phyloP scores from a whole-genome alignment of 2,888 invertebrate species.

The Pseudococcus jackbeardsleyi region DNA sequence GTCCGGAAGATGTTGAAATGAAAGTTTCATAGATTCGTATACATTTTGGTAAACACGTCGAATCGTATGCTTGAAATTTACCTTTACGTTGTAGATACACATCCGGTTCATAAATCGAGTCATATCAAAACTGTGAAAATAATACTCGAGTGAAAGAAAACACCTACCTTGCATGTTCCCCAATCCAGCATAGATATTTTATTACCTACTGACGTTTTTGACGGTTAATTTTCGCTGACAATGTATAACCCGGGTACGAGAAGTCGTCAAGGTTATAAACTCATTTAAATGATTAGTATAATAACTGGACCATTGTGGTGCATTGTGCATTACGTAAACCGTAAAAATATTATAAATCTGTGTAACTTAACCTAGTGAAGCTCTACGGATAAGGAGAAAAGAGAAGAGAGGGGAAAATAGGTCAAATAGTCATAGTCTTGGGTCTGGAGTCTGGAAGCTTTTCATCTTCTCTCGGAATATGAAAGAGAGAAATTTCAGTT shows the following conservation, averaged over 20 bases:
- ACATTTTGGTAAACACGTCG: background rate
- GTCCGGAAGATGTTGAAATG: background rate
- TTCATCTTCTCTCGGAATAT: background rate
- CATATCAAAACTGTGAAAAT: background rate
- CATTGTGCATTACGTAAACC: conserved; percentile 29
- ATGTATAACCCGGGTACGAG: background rate
- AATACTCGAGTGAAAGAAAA: background rate
- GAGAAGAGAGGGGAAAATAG: background rate
- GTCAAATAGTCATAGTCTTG: too few relatives aligned
- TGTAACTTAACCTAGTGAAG: background rate
- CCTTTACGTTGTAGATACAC: background rate
- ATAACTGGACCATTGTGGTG: conserved; percentile 1
- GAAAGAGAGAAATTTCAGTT: background rate
- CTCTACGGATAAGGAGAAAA: background rate
- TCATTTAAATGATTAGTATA: background rate
- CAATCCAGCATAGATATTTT: background rate
- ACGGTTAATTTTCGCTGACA: background rate
- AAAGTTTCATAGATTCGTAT: background rate
- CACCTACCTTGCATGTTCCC: background rate
- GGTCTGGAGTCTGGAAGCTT: too few relatives aligned
- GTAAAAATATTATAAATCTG: conserved; percentile 2
- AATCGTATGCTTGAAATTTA: background rate
- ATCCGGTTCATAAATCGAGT: background rate
- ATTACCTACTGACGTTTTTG: background rate
- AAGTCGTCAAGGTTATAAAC: background rate